Evolutionary conservation across 2,797 vertebrate genomes (phyloP), one percentile per base, ranked within the genome.

Genomic region (Muscicapa striata): DNA sequence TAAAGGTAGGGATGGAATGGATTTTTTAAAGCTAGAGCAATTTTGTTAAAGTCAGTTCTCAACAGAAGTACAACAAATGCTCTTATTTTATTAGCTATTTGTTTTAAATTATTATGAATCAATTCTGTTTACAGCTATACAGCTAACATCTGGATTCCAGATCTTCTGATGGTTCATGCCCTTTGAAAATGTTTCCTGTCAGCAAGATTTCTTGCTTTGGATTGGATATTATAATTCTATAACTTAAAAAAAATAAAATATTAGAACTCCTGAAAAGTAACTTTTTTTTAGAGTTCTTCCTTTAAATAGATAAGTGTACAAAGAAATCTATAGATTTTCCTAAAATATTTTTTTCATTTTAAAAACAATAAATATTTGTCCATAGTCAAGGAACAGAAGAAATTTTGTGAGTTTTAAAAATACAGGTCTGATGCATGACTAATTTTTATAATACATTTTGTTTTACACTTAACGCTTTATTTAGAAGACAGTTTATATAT

Each of bases 121-220:
- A 58, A 12, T 49, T 26, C 27, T 86, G 36, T 52, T 79, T 88
- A 74, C 21, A 74, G 24, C 12, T 77, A 36, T 54, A 41, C 11
- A 41, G 36, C 45, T 86, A 72, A 82, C 74, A 90, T 69, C 57
- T 95, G 75, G 70, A 92, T 70, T 82, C 63, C 74, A 87, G 70
- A 83, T 76, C 17, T 36, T 83, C 45, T 55, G 22, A 48, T 54
- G 15, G 46, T 61, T 91, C 67, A 68, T 40, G 41, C 15, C 32
- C 43, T 79, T 63, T 57, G 15, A 78, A 40, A 82, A 40, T n/a
- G 24, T 63, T 80, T 91, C 40, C n/a, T 62, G 16, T 68, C 36
- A 78, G 55, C 40, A n/a, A 84, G 43, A 85, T 66, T 86, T 78
- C 34, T 81, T 73, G 32, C 27, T 91, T 79, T 79, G 32, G 13